Conservation (phyloP, 2,797 vertebrate species). For the Oryzias dopingdopingensis region DNA sequence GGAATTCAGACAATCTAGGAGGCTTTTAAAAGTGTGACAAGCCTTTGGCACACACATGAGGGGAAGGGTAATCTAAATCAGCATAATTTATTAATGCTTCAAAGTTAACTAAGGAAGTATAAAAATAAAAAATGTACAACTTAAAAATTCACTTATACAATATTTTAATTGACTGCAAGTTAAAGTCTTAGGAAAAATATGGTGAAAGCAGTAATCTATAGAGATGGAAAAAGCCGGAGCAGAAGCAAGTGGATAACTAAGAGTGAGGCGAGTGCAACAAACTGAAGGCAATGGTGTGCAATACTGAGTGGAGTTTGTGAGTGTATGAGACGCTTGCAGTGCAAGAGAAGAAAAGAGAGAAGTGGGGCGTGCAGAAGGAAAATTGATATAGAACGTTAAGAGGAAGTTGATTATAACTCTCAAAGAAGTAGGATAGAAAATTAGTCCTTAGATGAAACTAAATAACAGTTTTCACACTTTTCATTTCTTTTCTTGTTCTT, state of each 20-base stretch:
- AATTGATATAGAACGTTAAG: constrained; percentile 6
- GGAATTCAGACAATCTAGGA: no score
- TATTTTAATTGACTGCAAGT: no score
- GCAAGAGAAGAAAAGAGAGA: not conserved
- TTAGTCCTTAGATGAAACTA: not conserved
- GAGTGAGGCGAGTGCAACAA: constrained; percentile 1
- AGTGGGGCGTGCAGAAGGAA: not conserved
- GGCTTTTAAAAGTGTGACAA: no score
- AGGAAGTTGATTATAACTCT: constrained; percentile 10
- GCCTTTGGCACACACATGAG: no score
- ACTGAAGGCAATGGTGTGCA: constrained; percentile 15
- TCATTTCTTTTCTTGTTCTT: not conserved
- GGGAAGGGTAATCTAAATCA: no score
- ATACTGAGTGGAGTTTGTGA: not conserved
- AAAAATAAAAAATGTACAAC: no score
- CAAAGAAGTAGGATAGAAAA: constrained; percentile 6
- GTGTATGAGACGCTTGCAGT: constrained; percentile 6
- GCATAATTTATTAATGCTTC: no score
- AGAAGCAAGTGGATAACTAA: not conserved
- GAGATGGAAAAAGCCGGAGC: not conserved
- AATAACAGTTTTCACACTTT: not conserved
- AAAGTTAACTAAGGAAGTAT: no score
- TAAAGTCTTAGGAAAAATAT: not conserved
- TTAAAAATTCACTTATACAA: no score
- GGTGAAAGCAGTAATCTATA: not conserved